Evolutionary conservation across 1,140 invertebrate genomes (phyloP).

Genomic region (Aleiodes sp.): DNA sequence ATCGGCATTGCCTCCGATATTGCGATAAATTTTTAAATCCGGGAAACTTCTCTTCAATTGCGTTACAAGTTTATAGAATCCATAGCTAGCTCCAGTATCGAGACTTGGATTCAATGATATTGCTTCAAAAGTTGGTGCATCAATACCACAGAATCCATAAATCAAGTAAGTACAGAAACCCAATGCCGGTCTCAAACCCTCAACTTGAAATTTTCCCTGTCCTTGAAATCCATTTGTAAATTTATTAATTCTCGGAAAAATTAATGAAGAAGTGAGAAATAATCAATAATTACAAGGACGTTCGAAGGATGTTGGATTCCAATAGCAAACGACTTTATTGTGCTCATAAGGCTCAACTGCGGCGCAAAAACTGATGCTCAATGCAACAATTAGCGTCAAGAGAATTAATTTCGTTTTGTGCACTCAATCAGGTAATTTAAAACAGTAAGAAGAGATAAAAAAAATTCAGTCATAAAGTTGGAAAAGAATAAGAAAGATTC

Average conservation of each 20-base stretch:
- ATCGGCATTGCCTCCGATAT: conserved; percentile 79
- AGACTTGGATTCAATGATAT: conserved; percentile 75
- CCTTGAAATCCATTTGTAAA: conserved; percentile 65
- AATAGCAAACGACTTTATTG: conserved; percentile 67
- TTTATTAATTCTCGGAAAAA: not conserved
- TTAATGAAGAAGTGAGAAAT: not conserved
- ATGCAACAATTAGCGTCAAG: conserved; percentile 38
- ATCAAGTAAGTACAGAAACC: conserved; percentile 85
- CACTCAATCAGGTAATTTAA: not conserved
- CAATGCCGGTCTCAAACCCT: conserved; percentile 77
- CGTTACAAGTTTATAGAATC: conserved; percentile 75
- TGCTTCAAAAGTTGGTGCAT: conserved; percentile 75
- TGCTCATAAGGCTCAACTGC: conserved; percentile 50
- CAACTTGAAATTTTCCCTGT: conserved; percentile 78
- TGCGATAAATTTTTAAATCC: conserved; percentile 78
- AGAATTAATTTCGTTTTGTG: conserved; percentile 46
- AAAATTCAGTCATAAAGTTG: no score
- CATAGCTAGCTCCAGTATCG: conserved; percentile 75
- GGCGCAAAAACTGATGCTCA: conserved; percentile 36
- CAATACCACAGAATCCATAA: conserved; percentile 88
- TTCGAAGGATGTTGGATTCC: conserved; percentile 64
- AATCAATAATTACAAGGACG: conserved; percentile 55
- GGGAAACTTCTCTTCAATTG: conserved; percentile 78
- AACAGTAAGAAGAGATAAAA: not conserved
- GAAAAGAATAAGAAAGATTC: no score